Conservation (phyloP, 2,797 vertebrate genomes). For the Takifugu rubripes region DNA sequence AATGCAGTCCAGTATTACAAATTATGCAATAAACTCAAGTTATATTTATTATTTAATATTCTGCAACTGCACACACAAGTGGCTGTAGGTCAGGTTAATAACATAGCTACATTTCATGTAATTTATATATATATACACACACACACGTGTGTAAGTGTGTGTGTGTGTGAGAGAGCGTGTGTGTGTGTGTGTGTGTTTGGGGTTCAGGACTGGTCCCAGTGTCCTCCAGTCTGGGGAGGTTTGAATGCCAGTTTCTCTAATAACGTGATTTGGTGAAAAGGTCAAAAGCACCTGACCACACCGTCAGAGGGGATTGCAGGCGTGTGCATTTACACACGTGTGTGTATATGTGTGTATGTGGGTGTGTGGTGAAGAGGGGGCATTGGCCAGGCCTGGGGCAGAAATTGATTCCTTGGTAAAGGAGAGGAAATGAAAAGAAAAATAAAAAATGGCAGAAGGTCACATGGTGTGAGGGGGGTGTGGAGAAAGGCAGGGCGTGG, state of each 20-base stretch:
- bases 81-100: too few relatives aligned
- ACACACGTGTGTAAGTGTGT: not conserved
- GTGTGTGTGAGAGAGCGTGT: not conserved
- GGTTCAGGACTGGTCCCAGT: constrained; percentile 52
- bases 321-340: constrained; percentile 9
- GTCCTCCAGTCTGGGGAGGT: constrained; percentile 72
- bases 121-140: too few relatives aligned
- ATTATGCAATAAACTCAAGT: too few relatives aligned
- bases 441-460: constrained; percentile 72
- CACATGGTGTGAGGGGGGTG: constrained; percentile 31
- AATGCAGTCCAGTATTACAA: too few relatives aligned
- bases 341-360: constrained; percentile 8
- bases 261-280: constrained; percentile 79
- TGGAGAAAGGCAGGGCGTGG: constrained; percentile 23
- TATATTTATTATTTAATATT: too few relatives aligned
- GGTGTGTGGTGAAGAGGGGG: constrained; percentile 24
- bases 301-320: constrained; percentile 30
- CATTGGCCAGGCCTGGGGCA: constrained; percentile 59
- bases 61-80: too few relatives aligned
- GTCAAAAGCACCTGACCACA: constrained; percentile 72
- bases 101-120: too few relatives aligned
- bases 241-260: constrained; percentile 83
- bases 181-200: constrained; percentile 15
- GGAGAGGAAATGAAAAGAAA: constrained; percentile 73
- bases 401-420: constrained; percentile 72